Base-by-base conservation (phyloP, 2,797 vertebrate genomes). In the Diplodus sargus region DNA sequence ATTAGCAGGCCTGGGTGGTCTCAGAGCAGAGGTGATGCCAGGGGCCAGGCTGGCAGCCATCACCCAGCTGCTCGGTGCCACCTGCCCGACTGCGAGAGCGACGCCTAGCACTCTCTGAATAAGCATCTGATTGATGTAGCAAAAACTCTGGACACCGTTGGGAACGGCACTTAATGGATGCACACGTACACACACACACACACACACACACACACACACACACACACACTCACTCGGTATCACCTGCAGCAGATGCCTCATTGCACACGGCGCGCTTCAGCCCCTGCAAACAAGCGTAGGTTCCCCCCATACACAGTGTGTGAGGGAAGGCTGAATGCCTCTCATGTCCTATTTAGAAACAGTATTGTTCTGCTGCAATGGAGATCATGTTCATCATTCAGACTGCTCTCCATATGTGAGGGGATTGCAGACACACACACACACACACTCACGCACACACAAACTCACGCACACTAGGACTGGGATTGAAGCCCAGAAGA, bases 321-420 rank as follows among this genome's bases (percentile, higher is more conserved):
- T 65, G 86, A 87, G 74, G 49, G 79, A 79, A 79, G 67, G 51
- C 85, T 90, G 82, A 89, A 87, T 82, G 85, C 78, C 90, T 89
- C 90, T 87, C 85, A 82, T 91, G 92, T 93, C 88, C 91, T 85
- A 87, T 88, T 92, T 93, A 91, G 88, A 87, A 87, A 89, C 85
- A 78, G 80, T 75, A 92, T 93, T 94, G 92, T 94, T 92, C 90
- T 82, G 71, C 89, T 87, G 88, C 88, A 89, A 77, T 84, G 87
- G 83, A 91, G 87, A 89, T 91, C 89, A 89, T 90, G 90, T 90
- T 93, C 87, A 87, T 92, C 90, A 89, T 88, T 93, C 80, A 90
- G 74, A 48, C 84, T 86, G 65, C 81, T 88, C 84, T 89, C 83
- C 81, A 78, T 90, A 87, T 85, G 81, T 89, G 78, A 82, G 69